phyloP scores from a whole-genome alignment of 2,113 vertebrate genomes.

The Tetrax tetrax region DNA sequence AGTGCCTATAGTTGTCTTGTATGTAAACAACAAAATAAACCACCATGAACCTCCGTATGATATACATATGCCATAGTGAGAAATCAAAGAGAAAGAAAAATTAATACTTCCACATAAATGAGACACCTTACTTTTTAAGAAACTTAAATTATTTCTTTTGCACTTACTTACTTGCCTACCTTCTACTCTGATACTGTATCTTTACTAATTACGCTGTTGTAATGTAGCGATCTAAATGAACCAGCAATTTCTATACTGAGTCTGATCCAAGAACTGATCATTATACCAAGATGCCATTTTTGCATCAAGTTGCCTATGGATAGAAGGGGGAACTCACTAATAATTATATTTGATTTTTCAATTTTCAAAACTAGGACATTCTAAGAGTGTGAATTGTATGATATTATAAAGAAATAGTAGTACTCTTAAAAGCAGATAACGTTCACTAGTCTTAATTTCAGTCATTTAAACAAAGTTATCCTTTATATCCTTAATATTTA shows the following conservation, averaged over 20 bases:
- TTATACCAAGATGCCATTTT: neutral
- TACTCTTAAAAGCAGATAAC: neutral
- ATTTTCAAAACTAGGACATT: neutral
- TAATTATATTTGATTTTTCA: neutral
- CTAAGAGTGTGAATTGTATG: neutral
- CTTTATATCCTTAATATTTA: neutral
- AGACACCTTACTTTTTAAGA: neutral
- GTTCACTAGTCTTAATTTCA: conserved; percentile 45
- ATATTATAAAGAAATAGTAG: neutral
- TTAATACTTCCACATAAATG: neutral
- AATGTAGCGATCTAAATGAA: neutral
- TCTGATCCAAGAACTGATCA: neutral
- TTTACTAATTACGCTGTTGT: too few species aligned
- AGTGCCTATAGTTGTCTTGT: neutral
- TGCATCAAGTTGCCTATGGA: neutral
- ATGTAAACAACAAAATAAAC: neutral
- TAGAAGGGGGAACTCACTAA: neutral
- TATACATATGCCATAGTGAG: neutral
- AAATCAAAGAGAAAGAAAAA: neutral
- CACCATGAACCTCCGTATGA: neutral
- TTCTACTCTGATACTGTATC: too few species aligned
- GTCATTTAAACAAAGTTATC: conserved; percentile 21
- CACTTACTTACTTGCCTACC: too few species aligned
- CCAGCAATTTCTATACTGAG: neutral
- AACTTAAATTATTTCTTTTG: too few species aligned